Evolutionary conservation across 2,888 invertebrate genomes (phyloP), one percentile per base, ranked within the genome.

Genomic region (Synergus japonicus): DNA sequence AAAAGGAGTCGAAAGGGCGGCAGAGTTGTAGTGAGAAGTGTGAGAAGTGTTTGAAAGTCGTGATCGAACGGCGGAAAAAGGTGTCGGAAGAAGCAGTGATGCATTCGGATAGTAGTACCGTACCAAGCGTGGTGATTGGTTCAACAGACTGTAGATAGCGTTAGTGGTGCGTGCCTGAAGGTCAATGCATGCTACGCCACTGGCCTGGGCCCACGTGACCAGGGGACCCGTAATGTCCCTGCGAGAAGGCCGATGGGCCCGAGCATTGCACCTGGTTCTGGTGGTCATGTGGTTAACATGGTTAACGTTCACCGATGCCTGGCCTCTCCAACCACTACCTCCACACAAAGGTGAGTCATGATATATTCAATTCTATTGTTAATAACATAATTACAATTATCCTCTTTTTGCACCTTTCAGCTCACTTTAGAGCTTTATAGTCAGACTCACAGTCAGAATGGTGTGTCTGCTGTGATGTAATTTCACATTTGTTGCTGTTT

Each of bases 271-370:
- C 81, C 85, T 86, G 83, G 85, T 84, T 80, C 81, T 87, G 77
- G 78, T 82, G 69, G 80, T 86, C 79, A 82, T 86, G 63, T 85
- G 83, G 81, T 77, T 86, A 76, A 84, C 83, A 78, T 85, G 83
- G 81, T 77, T 86, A 76, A 84, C 83, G 79, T 85, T 87, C 82
- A 88, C 86, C 81, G 82, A 85, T 81, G 89, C 88, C 78, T 86
- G 89, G 85, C 91, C 91, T 64, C 85, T 91, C 76, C 90, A 90
- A 81, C 91, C 91, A 15, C 76, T 84, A 73, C 86, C 87, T 54
- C 90, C 90, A 73, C 88, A 90, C 79, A 83, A 79, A 88, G 90
- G 90, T 90, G 85, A 90, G 89, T 87, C 79, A 84, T 67, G 1
- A 60, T 76, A 63, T 78, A 29, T 29, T 29, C 29, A 29, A 29